Conservation (phyloP, 2,888 invertebrate species). For the Trachelus iudaicus region DNA sequence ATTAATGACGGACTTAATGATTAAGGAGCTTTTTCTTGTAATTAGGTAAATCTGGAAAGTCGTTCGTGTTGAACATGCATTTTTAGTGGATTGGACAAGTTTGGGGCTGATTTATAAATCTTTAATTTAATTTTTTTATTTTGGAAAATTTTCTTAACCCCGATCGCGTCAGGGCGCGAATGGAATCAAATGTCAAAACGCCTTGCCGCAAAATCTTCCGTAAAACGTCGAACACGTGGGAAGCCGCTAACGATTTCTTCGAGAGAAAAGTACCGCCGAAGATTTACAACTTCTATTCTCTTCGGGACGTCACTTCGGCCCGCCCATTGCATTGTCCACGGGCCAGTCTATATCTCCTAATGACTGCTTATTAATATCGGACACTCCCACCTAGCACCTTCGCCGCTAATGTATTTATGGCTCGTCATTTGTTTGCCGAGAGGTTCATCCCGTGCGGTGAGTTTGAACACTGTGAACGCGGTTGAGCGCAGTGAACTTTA, state of each 20-base stretch:
- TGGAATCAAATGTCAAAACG: background rate
- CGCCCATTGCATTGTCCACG: constrained; percentile 37
- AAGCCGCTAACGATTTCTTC: constrained; percentile 25
- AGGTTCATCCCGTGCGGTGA: constrained; percentile 3
- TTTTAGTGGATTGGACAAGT: background rate
- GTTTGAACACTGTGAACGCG: background rate
- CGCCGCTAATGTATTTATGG: constrained; percentile 35
- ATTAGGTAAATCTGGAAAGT: background rate
- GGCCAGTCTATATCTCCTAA: constrained; percentile 38
- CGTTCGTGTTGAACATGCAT: background rate
- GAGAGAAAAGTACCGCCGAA: constrained; percentile 22
- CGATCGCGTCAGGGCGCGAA: fast-evolving
- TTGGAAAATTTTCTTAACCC: background rate
- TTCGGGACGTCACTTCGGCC: constrained; percentile 21
- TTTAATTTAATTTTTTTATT: background rate
- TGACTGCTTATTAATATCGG: constrained; percentile 48
- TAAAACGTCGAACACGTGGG: constrained; percentile 18
- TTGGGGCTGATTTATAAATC: background rate
- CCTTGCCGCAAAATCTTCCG: background rate
- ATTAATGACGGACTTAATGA: constrained; percentile 49
- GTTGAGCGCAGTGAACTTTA: background rate
- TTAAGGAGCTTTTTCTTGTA: constrained; percentile 7
- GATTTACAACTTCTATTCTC: constrained; percentile 38
- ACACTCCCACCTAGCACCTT: constrained; percentile 42
- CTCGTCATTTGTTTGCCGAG: constrained; percentile 41